Evolutionary conservation across 1,140 invertebrate species (phyloP).

Genomic region (Wasmannia auropunctata): DNA sequence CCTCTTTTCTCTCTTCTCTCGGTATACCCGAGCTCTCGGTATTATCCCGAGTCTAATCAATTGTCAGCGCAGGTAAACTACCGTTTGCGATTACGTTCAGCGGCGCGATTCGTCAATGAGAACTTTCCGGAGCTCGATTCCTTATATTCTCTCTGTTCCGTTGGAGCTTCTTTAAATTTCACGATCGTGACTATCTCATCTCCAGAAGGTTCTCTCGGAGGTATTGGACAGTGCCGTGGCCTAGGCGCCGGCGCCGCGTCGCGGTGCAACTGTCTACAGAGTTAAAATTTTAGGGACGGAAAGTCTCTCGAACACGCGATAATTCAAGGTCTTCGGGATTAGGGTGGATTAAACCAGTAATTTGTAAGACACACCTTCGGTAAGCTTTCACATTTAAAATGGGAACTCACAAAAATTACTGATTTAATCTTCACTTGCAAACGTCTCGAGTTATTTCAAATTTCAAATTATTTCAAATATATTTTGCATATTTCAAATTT

Average conservation of each 20-base stretch:
- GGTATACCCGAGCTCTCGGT: neutral
- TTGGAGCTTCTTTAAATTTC: slow-evolving; percentile 39
- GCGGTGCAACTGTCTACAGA: neutral
- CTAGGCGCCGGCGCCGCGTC: neutral
- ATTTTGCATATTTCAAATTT: neutral
- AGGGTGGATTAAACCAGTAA: slow-evolving; percentile 9
- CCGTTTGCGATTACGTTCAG: slow-evolving; percentile 47
- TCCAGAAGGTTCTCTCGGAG: slow-evolving; percentile 37
- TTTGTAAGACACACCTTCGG: neutral
- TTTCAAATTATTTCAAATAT: no score
- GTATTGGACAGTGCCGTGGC: slow-evolving; percentile 18
- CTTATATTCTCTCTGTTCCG: slow-evolving; percentile 17
- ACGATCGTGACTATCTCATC: slow-evolving; percentile 45
- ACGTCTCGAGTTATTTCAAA: neutral
- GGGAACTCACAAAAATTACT: slow-evolving; percentile 24
- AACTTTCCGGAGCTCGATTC: slow-evolving; percentile 20
- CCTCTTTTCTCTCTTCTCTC: neutral
- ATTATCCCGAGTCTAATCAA: slow-evolving; percentile 52
- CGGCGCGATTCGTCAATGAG: slow-evolving; percentile 48
- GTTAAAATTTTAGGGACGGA: slow-evolving; percentile 31
- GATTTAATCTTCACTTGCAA: neutral
- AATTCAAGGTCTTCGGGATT: neutral
- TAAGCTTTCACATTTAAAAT: slow-evolving; percentile 10
- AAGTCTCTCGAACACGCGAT: slow-evolving; percentile 19
- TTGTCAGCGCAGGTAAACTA: slow-evolving; percentile 48